Conservation (phyloP, 1,140 invertebrate genomes). For the Heliconius nattereri region DNA sequence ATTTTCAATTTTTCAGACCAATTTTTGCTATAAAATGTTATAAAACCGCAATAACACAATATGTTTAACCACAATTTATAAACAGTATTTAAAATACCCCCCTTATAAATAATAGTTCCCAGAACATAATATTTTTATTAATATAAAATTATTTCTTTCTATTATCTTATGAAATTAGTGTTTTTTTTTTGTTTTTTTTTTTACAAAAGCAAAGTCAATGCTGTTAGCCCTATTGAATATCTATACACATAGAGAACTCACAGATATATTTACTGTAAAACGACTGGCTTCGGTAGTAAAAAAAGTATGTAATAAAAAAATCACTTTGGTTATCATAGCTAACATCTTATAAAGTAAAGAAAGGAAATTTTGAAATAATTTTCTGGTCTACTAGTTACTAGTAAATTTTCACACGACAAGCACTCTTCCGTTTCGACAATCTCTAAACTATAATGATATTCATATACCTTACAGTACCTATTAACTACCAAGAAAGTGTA, state of each 20-base stretch:
- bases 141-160: no score
- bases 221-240: no score
- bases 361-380: conserved; percentile 7
- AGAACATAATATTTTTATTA: no score
- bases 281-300: no score
- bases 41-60: neutral
- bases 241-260: no score
- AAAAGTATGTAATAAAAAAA: neutral
- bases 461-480: neutral
- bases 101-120: no score
- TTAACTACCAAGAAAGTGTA: neutral
- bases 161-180: no score
- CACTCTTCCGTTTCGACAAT: conserved; percentile 39
- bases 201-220: no score
- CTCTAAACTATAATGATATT: neutral
- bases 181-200: no score
- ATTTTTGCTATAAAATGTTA: neutral
- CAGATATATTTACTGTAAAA: no score
- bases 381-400: conserved; percentile 38
- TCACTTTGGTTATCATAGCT: neutral
- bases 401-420: conserved; percentile 39
- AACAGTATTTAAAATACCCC: neutral
- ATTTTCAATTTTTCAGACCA: no score
- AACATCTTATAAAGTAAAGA: neutral
- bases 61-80: no score